A percentile compares a stretch with the other conserved stretches of the same genome.
Conservation (phyloP, 2,113 vertebrate genomes). For the Picathartes gymnocephalus region DNA sequence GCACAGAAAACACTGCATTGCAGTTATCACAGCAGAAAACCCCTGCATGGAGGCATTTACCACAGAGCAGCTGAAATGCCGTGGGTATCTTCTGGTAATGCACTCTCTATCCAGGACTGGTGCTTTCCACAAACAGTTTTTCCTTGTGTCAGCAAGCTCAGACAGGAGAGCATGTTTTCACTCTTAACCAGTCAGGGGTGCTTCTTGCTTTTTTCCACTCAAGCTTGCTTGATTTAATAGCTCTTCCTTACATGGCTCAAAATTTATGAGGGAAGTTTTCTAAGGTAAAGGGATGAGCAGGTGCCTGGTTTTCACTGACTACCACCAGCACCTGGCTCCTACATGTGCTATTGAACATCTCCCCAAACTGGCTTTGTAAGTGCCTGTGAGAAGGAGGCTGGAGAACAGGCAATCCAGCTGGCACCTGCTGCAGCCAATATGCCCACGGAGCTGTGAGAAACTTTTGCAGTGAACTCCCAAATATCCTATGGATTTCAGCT, state of each 20-base stretch:
- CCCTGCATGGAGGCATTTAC: background rate
- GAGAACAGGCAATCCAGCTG: background rate
- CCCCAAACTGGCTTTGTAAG: background rate
- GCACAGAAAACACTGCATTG: background rate
- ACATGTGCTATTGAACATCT: background rate
- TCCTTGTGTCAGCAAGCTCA: slow-evolving; percentile 41
- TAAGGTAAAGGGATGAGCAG: slow-evolving; percentile 22
- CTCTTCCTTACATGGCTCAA: background rate
- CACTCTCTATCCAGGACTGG: background rate
- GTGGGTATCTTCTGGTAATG: background rate
- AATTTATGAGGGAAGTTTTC: slow-evolving; percentile 12
- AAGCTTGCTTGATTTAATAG: background rate
- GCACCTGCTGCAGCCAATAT: background rate
- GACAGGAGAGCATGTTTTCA: background rate
- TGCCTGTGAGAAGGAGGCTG: background rate
- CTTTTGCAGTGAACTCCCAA: background rate
- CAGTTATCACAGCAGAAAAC: background rate
- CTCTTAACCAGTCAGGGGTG: background rate
- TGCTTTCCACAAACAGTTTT: slow-evolving; percentile 25
- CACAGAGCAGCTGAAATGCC: background rate
- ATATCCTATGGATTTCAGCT: background rate
- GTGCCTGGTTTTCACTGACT: slow-evolving; percentile 26
- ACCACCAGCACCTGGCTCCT: background rate
- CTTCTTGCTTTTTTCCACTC: background rate
- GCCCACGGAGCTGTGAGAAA: background rate